Conservation (phyloP, 2,797 vertebrate genomes). For the Buphagus erythrorhynchus region DNA sequence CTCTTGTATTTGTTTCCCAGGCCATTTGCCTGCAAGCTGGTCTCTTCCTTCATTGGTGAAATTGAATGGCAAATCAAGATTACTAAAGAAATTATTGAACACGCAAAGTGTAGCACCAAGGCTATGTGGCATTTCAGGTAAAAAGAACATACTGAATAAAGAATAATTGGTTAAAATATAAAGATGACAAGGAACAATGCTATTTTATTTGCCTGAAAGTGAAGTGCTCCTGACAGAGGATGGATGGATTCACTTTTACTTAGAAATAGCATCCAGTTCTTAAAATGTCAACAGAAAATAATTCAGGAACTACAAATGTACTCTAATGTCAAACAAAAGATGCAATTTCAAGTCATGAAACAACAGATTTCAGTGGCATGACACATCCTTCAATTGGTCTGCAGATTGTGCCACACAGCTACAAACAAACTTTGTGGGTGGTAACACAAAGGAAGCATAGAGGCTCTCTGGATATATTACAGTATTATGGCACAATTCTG, state of each 20-base stretch:
- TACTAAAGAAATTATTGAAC: background rate
- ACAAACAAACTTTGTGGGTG: slow-evolving; percentile 53
- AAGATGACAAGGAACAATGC: background rate
- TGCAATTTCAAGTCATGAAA: background rate
- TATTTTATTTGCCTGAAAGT: background rate
- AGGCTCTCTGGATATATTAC: slow-evolving; percentile 20
- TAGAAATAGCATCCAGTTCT: background rate
- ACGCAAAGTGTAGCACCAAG: background rate
- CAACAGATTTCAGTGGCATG: slow-evolving; percentile 1
- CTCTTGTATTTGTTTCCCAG: background rate
- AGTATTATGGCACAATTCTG: background rate
- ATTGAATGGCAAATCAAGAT: background rate
- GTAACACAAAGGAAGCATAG: slow-evolving; percentile 18
- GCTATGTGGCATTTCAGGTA: background rate
- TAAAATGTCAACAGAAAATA: slow-evolving; percentile 36
- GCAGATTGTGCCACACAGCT: slow-evolving; percentile 12
- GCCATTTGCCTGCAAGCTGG: background rate
- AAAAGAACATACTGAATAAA: background rate
- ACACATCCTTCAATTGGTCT: slow-evolving; percentile 2
- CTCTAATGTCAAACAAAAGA: slow-evolving; percentile 5
- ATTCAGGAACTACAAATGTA: background rate
- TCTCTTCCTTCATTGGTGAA: background rate
- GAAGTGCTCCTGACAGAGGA: background rate
- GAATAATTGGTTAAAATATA: background rate
- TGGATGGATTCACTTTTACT: background rate